Evolutionary conservation across 2,888 invertebrate genomes (phyloP), one percentile per base, ranked within the genome.

Genomic region (Nymphalis urticae): DNA sequence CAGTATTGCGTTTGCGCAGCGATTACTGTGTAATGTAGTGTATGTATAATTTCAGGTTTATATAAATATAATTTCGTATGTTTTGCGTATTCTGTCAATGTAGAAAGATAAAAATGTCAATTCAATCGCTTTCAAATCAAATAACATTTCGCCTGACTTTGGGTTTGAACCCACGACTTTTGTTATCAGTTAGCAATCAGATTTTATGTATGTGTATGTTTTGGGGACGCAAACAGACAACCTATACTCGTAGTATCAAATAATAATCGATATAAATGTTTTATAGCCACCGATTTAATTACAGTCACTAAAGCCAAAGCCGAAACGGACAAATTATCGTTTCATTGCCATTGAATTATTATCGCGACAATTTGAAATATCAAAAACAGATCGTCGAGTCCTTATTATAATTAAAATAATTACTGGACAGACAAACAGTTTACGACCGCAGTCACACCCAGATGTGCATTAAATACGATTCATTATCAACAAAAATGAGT

Each of bases 401-500:
- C 75, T 75, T 78, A 77, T 73, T 75, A 78, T 79, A 79, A 79
- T 79, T 79, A 76, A 79, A 79, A 79, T 79, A 79, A 79, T 79
- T 79, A 79, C 75, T 68, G 73, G 76, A 77, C 79, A 72, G 76
- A 79, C 79, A 73, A 77, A 79, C 77, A 75, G 76, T 77, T 74
- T 72, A 76, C 82, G 81, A 89, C 92, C 92, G 91, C 92, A 91
- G 85, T 91, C 92, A 92, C 86, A 86, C 84, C 83, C 92, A 92
- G 82, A 81, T 85, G 86, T 84, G 85, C 84, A 85, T 88, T 88
- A 87, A 86, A 85, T 82, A 80, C 85, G 84, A 89, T 88, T 90
- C 89, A 90, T 92, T 91, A 92, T 90, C 86, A 91, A 84, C 90
- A 92, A 92, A 92, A 92, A 92, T 90, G 87, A 86, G 86, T 79